Base-by-base conservation (phyloP, 1,140 invertebrate genomes). In the Anadara kagoshimensis region DNA sequence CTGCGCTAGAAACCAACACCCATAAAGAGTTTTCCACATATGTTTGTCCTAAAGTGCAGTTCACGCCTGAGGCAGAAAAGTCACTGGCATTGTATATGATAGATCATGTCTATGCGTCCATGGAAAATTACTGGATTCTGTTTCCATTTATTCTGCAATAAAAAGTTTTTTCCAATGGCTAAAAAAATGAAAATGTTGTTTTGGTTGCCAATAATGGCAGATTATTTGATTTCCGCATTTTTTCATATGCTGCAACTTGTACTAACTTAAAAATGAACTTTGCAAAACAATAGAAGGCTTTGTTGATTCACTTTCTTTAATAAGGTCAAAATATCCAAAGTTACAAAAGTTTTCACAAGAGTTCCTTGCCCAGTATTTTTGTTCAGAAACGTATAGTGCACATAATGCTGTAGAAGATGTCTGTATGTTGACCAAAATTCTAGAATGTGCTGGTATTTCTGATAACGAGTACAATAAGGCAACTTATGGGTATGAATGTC, bases 151-250 rank as follows among this genome's bases (percentile, higher is more conserved):
- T 1, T 29, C 12, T 18, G 73, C 68, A 22, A 5, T 70, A 14
- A n/a, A 51, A 1, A 44, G 45, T n/a, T n/a, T n/a, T n/a, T 72
- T 76, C n/a, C 11, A 12, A 12, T 72, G 75, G 75, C 14, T 76
- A 18, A 14, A 53, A 71, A 24, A 61, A 57, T 20, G 14, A n/a
- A 5, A 54, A 76, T 62, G 69, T 62, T 54, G 41, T 68, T 18
- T 22, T 76, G 5, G 49, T 76, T 26, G 75, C 64, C 0, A 69
- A 72, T n/a, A 76, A 76, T 68, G 75, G 69, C 11, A 22, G 64
- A n/a, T 54, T 24, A 4, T 76, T 76, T 68, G 75, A 76, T 36
- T 76, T 76, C 36, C 49, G 44, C 8, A 47, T 72, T 5, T 20
- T 76, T 12, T 56, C 58, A 41, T 20, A 10, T n/a, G 22, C 59